Evolutionary conservation across 2,888 invertebrate species (phyloP).

Genomic region (Sinelater perroti): DNA sequence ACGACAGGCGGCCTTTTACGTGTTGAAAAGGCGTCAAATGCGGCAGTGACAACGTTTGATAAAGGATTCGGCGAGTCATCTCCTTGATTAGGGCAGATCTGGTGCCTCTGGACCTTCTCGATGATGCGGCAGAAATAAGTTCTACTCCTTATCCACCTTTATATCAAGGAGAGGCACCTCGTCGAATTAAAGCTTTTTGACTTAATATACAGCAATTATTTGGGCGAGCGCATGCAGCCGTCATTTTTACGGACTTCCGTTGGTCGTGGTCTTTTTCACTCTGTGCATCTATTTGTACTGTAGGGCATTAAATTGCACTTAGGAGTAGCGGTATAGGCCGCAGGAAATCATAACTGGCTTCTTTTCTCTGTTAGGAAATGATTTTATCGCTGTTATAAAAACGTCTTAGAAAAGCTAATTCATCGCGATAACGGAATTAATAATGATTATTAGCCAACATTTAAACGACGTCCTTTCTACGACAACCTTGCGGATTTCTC

Average conservation of each 20-base stretch:
- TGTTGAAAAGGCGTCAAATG: slow-evolving; percentile 50
- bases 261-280: too few species aligned
- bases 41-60: slow-evolving; percentile 59
- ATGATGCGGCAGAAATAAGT: slow-evolving; percentile 57
- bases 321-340: too few species aligned
- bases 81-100: slow-evolving; percentile 61
- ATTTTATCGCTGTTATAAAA: too few species aligned
- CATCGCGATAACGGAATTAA: too few species aligned
- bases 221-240: slow-evolving; percentile 3
- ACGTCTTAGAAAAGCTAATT: too few species aligned
- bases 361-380: too few species aligned
- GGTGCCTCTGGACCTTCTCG: slow-evolving; percentile 57
- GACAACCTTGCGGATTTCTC: too few species aligned
- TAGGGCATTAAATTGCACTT: too few species aligned
- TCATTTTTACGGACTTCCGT: background rate
- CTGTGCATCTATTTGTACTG: too few species aligned
- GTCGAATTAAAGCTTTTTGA: slow-evolving; percentile 22
- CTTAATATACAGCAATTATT: slow-evolving; percentile 31
- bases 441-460: too few species aligned
- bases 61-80: slow-evolving; percentile 56
- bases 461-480: too few species aligned
- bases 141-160: slow-evolving; percentile 35
- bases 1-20: slow-evolving; percentile 51
- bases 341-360: too few species aligned
- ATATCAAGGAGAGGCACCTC: slow-evolving; percentile 28